A percentile compares a stretch with the other conserved stretches of the same genome.
Conservation (phyloP, 1,140 invertebrate genomes). For the Heliconius melpomene region DNA sequence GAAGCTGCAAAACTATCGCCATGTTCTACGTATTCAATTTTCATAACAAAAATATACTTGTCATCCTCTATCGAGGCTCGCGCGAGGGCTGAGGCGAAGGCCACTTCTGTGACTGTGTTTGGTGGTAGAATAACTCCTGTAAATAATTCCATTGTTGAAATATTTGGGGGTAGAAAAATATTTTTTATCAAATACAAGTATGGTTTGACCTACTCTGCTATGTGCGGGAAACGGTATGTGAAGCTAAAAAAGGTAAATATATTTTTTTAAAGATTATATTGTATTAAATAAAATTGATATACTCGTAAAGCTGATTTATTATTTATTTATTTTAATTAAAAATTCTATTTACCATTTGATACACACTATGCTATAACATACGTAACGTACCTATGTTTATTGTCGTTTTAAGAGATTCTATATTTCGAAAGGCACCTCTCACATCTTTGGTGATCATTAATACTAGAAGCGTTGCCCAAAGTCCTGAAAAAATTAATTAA, state of each 20-base stretch:
- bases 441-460: slow-evolving; percentile 5
- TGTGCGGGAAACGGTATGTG: too few relatives aligned
- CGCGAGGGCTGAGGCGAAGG: slow-evolving; percentile 64
- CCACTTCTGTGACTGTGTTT: slow-evolving; percentile 67
- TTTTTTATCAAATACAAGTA: too few relatives aligned
- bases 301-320: too few relatives aligned
- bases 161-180: too few relatives aligned
- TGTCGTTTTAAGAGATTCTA: slow-evolving; percentile 56
- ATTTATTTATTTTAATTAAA: too few relatives aligned
- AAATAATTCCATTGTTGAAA: neutral
- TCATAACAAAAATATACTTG: slow-evolving; percentile 60
- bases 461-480: neutral
- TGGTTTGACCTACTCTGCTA: too few relatives aligned
- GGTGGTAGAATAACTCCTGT: slow-evolving; percentile 67
- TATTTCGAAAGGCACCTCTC: slow-evolving; percentile 55
- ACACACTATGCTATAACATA: neutral
- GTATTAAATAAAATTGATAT: too few relatives aligned
- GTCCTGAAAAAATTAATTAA: neutral
- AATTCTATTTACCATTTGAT: too few relatives aligned
- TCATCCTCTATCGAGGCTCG: slow-evolving; percentile 68
- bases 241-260: too few relatives aligned
- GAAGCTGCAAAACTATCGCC: slow-evolving; percentile 73
- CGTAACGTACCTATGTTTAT: slow-evolving; percentile 58
- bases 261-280: too few relatives aligned
- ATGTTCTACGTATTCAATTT: slow-evolving; percentile 54